Evolutionary conservation across 2,113 vertebrate genomes (phyloP), one percentile per base, ranked within the genome.

Genomic region (Ictidomys tridecemlineatus): DNA sequence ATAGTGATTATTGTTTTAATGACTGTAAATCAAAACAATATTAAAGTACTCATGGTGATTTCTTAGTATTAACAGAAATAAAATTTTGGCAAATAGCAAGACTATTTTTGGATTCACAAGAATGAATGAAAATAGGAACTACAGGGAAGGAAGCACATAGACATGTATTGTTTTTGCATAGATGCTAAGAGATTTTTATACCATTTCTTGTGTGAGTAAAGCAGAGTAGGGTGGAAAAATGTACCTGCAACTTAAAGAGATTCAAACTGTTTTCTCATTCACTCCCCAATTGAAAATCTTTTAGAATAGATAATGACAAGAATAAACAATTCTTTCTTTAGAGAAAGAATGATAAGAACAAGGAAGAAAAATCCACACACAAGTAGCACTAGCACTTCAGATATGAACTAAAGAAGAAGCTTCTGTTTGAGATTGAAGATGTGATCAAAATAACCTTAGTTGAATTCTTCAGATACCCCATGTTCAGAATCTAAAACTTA

Each of bases 181-280:
- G 20, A 28, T 18, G 2, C 12, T 74, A 63, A 85, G 13, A 85
- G 32, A 30, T 67, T 65, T 88, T 91, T 56, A 58, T 82, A 65
- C 9, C 3, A 26, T 83, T 83, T 89, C 14, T 78, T 91, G 76
- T 24, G 12, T 92, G 61, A 80, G 14, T 88, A 88, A 84, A 67
- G 37, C 28, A 93, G 76, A 65, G 9, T 76, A 61, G 34, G 65
- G 18, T 91, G 56, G 82, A 82, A 86, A 83, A 3, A 73, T 67
- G 5, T 70, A 85, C 24, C 9, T 94, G 14, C 0, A 63, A 14
- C 22, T 87, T 97, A 13, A 42, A 78, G 51, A 85, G 34, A 93
- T 28, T 91, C 48, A 91, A 10, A 63, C 13, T 4, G 20, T 88
- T 97, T 96, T 96, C n/a, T 97, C 32, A 76, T 87, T 83, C 28